Evolutionary conservation across 2,113 vertebrate genomes (phyloP).

Genomic region (Psilopsiagon aurifrons): DNA sequence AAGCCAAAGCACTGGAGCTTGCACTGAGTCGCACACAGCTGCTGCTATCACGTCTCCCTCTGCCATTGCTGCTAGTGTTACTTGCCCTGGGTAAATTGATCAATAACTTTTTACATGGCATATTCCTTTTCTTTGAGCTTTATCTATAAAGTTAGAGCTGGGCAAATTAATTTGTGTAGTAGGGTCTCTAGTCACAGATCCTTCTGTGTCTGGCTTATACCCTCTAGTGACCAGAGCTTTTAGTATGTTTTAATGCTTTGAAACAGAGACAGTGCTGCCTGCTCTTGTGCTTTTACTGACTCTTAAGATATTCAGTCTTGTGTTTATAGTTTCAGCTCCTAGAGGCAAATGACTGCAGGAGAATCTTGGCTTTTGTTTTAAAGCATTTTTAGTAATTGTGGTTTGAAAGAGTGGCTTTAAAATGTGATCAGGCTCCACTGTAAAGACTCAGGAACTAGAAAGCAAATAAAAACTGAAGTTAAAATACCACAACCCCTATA

Average conservation of each 20-base stretch:
- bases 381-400: slow-evolving; percentile 7
- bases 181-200: background rate
- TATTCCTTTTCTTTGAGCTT: background rate
- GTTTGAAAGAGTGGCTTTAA: slow-evolving; percentile 27
- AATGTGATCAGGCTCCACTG: background rate
- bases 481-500: background rate
- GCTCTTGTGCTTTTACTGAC: slow-evolving; percentile 10
- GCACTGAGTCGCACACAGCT: rapidly evolving
- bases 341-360: background rate
- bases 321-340: slow-evolving; percentile 28
- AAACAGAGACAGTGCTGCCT: background rate
- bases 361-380: slow-evolving; percentile 38
- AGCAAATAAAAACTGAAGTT: slow-evolving; percentile 3
- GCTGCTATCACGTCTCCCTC: rapidly evolving
- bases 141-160: background rate
- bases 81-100: rapidly evolving
- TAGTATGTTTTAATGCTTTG: background rate
- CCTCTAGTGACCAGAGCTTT: background rate
- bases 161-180: background rate
- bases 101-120: background rate
- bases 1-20: background rate
- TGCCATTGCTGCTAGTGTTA: rapidly evolving
- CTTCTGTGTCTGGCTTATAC: background rate
- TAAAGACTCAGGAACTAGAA: background rate
- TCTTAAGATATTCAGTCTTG: background rate